phyloP scores from a whole-genome alignment of 1,140 invertebrate species.

The Lanistes nyassanus region DNA sequence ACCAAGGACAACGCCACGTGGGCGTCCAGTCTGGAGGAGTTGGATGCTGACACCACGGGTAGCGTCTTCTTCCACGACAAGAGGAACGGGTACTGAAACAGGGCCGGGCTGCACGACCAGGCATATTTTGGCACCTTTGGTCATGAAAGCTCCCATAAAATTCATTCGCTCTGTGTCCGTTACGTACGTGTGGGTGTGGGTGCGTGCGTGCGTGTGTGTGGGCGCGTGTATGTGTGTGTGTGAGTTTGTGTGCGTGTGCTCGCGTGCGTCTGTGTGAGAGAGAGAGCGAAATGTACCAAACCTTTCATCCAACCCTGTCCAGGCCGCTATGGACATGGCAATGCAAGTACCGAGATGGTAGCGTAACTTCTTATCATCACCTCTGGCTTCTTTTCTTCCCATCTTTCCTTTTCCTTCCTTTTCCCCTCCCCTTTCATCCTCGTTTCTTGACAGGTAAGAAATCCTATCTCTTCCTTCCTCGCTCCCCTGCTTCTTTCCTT shows the following conservation, averaged over 20 bases:
- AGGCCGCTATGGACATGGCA: neutral
- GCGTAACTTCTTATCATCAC: neutral
- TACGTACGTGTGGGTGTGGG: neutral
- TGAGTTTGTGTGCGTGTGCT: conserved; percentile 4
- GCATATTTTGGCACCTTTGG: neutral
- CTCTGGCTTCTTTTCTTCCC: neutral
- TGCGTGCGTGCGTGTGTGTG: neutral
- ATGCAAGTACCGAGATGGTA: neutral
- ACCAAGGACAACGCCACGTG: conserved; percentile 19
- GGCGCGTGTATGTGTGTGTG: neutral
- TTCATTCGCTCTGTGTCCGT: neutral
- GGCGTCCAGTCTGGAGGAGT: conserved; percentile 1
- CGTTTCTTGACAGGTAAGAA: neutral
- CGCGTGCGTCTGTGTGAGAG: conserved; percentile 2
- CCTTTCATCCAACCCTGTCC: neutral
- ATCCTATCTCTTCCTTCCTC: neutral
- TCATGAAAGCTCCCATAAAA: neutral
- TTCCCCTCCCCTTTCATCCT: conserved; percentile 5
- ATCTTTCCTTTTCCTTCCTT: neutral
- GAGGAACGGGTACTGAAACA: too few species aligned
- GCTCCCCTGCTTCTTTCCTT: neutral
- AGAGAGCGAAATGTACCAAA: neutral
- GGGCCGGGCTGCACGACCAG: too few species aligned
- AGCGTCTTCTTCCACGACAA: conserved; percentile 21
- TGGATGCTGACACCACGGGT: conserved; percentile 17